These are phyloP conservation scores for Papilio helenus DNA, from an alignment of 1,140 invertebrate genomes.

Conservation along the genomic window DNA sequence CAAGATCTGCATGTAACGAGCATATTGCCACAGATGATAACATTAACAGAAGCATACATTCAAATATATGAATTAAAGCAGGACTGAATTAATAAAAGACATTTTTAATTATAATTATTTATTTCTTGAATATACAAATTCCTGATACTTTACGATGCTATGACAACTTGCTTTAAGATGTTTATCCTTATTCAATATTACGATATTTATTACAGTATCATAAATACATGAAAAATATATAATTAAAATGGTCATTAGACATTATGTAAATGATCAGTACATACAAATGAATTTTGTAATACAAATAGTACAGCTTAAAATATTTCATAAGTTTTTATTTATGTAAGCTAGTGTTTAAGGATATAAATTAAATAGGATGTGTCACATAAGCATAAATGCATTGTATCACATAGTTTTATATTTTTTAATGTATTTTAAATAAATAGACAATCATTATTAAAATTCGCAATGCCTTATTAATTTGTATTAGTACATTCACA, in stretches of 20 bases:
- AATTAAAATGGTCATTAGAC: slow-evolving; percentile 43
- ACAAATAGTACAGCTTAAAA: slow-evolving; percentile 18
- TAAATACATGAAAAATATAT: slow-evolving; percentile 50
- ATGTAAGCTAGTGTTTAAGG: neutral
- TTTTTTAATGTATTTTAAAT: neutral
- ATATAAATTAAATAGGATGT: neutral
- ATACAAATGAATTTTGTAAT: slow-evolving; percentile 9
- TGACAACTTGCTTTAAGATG: slow-evolving; percentile 59
- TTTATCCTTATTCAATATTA: slow-evolving; percentile 57
- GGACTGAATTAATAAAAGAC: slow-evolving; percentile 65
- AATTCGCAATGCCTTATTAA: neutral
- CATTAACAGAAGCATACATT: slow-evolving; percentile 99
- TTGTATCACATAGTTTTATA: neutral
- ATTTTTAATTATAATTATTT: slow-evolving; percentile 55
- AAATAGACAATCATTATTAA: neutral
- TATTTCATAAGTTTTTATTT: neutral
- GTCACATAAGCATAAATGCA: neutral
- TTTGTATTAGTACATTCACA: neutral
- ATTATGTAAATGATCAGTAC: slow-evolving; percentile 21
- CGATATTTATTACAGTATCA: slow-evolving; percentile 38
- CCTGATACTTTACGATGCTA: slow-evolving; percentile 52
- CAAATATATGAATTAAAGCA: slow-evolving; percentile 89
- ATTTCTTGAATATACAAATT: slow-evolving; percentile 78
- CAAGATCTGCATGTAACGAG: slow-evolving; percentile 99
- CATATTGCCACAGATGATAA: slow-evolving; percentile 99